Evolutionary conservation across 2,113 vertebrate genomes (phyloP).

Genomic region (Chlorodrepanis virens): DNA sequence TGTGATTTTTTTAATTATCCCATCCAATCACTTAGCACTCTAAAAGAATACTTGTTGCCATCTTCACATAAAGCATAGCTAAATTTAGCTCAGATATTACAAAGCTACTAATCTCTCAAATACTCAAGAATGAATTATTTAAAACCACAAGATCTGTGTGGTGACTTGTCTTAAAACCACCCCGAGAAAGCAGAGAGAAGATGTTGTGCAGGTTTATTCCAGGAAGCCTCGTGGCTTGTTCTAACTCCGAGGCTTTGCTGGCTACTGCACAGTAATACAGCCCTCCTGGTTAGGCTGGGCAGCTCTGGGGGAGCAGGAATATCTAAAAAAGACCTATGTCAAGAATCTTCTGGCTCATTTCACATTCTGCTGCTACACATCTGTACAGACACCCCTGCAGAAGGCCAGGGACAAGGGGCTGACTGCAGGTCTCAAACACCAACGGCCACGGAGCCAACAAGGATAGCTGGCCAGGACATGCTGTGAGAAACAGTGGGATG

Average conservation of each 20-base stretch:
- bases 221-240: background rate
- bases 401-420: background rate
- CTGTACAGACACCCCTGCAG: background rate
- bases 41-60: background rate
- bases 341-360: background rate
- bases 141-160: background rate
- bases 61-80: background rate
- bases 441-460: rapidly evolving
- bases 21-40: background rate
- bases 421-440: rapidly evolving
- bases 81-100: background rate
- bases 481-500: background rate
- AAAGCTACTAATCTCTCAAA: background rate
- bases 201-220: background rate
- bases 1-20: background rate
- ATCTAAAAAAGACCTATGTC: too few species aligned
- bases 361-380: rapidly evolving
- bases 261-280: rapidly evolving
- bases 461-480: background rate
- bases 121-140: background rate
- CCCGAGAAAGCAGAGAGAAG: background rate
- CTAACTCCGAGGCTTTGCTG: rapidly evolving
- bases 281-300: too few species aligned
- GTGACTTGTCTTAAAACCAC: background rate
- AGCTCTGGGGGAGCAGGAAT: background rate